These are phyloP conservation scores for Rhinichthys osculus DNA, from an alignment of 2,797 vertebrate species.

Conservation along the genomic window DNA sequence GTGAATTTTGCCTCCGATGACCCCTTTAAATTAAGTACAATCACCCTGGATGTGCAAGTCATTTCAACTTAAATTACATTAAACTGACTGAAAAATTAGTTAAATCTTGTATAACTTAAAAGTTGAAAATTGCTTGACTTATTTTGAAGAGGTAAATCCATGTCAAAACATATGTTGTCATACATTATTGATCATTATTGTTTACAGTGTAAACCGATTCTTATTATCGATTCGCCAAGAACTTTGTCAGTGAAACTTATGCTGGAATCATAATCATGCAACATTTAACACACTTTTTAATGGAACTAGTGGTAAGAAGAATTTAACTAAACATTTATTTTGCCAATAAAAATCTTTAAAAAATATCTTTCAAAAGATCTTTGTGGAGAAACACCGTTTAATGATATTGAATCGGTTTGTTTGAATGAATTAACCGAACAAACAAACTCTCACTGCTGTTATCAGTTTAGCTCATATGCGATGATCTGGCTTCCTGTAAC, in stretches of 20 bases:
- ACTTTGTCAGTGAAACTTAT: background rate
- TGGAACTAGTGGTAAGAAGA: background rate
- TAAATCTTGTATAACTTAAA: too few relatives aligned
- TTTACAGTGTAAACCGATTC: background rate
- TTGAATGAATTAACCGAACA: background rate
- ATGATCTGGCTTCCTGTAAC: background rate
- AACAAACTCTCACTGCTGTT: too few relatives aligned
- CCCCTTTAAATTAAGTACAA: too few relatives aligned
- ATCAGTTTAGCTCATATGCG: background rate
- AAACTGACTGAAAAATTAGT: too few relatives aligned
- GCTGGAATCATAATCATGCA: background rate
- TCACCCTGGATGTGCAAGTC: too few relatives aligned
- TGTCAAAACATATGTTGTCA: too few relatives aligned
- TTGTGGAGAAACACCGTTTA: background rate
- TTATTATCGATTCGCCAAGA: background rate
- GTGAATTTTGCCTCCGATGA: too few relatives aligned
- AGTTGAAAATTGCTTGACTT: too few relatives aligned
- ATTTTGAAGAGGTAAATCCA: too few relatives aligned
- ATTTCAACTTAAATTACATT: too few relatives aligned
- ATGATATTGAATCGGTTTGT: background rate
- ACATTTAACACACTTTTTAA: background rate
- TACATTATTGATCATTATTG: too few relatives aligned
- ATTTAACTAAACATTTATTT: background rate
- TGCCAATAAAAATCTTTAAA: background rate
- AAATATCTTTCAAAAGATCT: background rate